These are phyloP conservation scores for Tipula helvola DNA, from an alignment of 2,888 invertebrate species.

Conservation along the genomic window DNA sequence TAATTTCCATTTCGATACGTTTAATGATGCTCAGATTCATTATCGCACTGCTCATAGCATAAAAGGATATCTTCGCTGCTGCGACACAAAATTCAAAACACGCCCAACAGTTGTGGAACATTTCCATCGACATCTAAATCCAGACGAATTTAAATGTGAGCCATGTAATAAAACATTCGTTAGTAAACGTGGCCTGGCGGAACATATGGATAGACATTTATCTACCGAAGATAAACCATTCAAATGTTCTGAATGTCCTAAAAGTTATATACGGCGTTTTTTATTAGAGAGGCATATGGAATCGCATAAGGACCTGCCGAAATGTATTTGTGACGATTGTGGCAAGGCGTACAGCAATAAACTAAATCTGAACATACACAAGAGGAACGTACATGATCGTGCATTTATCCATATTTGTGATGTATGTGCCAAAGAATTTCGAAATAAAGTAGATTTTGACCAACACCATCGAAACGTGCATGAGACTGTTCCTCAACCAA, in stretches of 20 bases:
- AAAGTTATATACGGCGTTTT: constrained; percentile 20
- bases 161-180: constrained; percentile 17
- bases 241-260: constrained; percentile 20
- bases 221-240: constrained; percentile 16
- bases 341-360: constrained; percentile 21
- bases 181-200: constrained; percentile 17
- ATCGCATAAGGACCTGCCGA: constrained; percentile 18
- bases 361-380: constrained; percentile 23
- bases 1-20: constrained; percentile 12
- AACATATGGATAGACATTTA: constrained; percentile 19
- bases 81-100: constrained; percentile 18
- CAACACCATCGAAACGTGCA: constrained; percentile 26
- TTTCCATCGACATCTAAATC: constrained; percentile 19
- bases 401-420: constrained; percentile 16
- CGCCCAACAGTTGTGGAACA: constrained; percentile 18
- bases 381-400: constrained; percentile 20
- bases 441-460: constrained; percentile 28
- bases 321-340: constrained; percentile 27
- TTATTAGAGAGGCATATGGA: constrained; percentile 20
- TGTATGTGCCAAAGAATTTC: constrained; percentile 32
- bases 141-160: constrained; percentile 14
- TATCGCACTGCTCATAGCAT: constrained; percentile 17
- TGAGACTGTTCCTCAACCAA: constrained; percentile 26
- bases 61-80: constrained; percentile 20
- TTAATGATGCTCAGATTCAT: constrained; percentile 17